A percentile compares a stretch with the other conserved stretches of the same genome.
Evolutionary conservation across 2,113 vertebrate genomes (phyloP).

Genomic region (Thunnus thynnus): DNA sequence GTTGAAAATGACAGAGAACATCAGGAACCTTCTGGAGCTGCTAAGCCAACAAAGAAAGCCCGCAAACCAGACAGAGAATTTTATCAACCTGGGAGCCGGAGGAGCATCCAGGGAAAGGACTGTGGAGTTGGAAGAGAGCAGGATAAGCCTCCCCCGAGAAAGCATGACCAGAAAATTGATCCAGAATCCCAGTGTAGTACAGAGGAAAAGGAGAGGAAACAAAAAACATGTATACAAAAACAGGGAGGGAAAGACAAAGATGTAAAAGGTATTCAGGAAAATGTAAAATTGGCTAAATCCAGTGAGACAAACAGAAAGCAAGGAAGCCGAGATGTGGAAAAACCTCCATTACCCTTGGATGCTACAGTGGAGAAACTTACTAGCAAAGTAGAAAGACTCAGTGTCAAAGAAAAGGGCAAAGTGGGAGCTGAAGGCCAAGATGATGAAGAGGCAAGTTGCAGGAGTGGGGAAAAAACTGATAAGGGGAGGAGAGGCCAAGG

Average conservation of each 20-base stretch:
- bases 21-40: slow-evolving; percentile 59
- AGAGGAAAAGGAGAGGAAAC: slow-evolving; percentile 57
- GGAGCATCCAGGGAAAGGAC: slow-evolving; percentile 81
- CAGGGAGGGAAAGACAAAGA: slow-evolving; percentile 49
- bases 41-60: slow-evolving; percentile 84
- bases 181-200: slow-evolving; percentile 18
- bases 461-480: slow-evolving; percentile 59
- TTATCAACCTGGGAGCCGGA: slow-evolving; percentile 93
- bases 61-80: slow-evolving; percentile 95
- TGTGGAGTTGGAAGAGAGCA: slow-evolving; percentile 61
- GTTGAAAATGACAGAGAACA: slow-evolving; percentile 47
- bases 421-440: slow-evolving; percentile 26
- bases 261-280: slow-evolving; percentile 61
- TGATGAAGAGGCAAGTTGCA: slow-evolving; percentile 47
- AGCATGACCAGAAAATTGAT: slow-evolving; percentile 51
- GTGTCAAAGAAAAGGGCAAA: slow-evolving; percentile 74
- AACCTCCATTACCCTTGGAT: slow-evolving; percentile 4
- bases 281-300: slow-evolving; percentile 34
- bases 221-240: slow-evolving; percentile 42
- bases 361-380: slow-evolving; percentile 78
- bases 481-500: slow-evolving; percentile 70
- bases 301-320: slow-evolving; percentile 58
- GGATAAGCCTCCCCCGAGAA: slow-evolving; percentile 53
- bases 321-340: slow-evolving; percentile 39
- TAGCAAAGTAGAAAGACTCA: slow-evolving; percentile 86